phyloP scores from a whole-genome alignment of 2,113 vertebrate genomes.

The Phrynosoma platyrhinos region DNA sequence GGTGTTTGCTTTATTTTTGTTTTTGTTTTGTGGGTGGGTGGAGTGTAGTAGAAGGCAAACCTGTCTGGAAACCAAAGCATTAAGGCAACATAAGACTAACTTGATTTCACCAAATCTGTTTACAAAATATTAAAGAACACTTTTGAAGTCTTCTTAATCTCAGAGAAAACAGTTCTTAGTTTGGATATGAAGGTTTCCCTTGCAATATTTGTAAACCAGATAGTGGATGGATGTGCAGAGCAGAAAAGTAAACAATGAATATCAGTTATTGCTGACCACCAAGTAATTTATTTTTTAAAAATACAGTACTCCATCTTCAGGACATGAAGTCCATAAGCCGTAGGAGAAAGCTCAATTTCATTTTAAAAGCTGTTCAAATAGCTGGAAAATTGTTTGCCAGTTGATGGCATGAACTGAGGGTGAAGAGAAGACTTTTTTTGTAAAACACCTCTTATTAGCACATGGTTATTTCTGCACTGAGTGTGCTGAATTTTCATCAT shows the following conservation, averaged over 20 bases:
- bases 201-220: fast-evolving
- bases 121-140: neutral
- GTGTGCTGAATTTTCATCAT: conserved; percentile 39
- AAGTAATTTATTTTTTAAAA: neutral
- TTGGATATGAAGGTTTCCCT: neutral
- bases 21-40: neutral
- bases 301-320: neutral
- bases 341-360: neutral
- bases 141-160: conserved; percentile 15
- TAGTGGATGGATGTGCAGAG: neutral
- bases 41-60: conserved; percentile 1
- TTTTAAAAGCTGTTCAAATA: neutral
- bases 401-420: neutral
- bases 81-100: conserved; percentile 24
- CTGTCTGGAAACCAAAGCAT: neutral
- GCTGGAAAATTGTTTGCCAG: neutral
- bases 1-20: neutral
- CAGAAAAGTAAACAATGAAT: conserved; percentile 5
- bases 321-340: neutral
- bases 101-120: conserved; percentile 10
- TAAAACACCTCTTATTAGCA: conserved; percentile 21
- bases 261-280: neutral
- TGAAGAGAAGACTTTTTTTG: neutral
- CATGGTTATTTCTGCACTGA: conserved; percentile 45
- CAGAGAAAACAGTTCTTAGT: conserved; percentile 6